phyloP scores from a whole-genome alignment of 2,113 vertebrate genomes.

The Ifrita kowaldi region DNA sequence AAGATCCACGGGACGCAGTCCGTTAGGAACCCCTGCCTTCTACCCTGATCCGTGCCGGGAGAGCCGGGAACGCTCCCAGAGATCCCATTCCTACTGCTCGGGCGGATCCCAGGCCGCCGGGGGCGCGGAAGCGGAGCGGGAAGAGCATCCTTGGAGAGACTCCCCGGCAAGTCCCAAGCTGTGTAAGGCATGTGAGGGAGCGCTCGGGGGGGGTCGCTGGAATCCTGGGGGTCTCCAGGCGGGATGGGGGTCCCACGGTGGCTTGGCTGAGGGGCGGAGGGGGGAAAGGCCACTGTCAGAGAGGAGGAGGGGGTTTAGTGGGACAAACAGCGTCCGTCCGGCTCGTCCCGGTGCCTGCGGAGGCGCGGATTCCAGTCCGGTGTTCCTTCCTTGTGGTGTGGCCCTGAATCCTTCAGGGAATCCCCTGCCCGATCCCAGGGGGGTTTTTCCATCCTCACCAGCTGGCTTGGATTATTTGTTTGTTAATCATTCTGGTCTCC shows the following conservation, averaged over 20 bases:
- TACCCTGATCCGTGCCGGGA: conserved; percentile 2
- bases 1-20: background rate
- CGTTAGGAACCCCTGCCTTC: background rate
- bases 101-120: background rate
- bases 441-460: background rate
- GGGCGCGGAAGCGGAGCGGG: conserved; percentile 15
- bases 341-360: background rate
- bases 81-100: background rate
- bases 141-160: background rate
- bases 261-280: background rate
- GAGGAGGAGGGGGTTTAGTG: background rate
- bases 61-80: background rate
- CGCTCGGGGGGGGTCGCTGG: background rate
- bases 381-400: fast-evolving
- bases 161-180: conserved; percentile 48
- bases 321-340: background rate
- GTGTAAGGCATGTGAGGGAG: conserved; percentile 75
- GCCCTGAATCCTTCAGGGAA: background rate
- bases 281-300: conserved; percentile 38
- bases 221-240: background rate
- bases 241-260: background rate
- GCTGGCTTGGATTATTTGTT: background rate
- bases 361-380: background rate
- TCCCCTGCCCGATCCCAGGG: background rate
- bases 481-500: background rate